These are phyloP conservation scores for Nannoperca obscura DNA, from an alignment of 2,797 vertebrate genomes.

Conservation along the genomic window DNA sequence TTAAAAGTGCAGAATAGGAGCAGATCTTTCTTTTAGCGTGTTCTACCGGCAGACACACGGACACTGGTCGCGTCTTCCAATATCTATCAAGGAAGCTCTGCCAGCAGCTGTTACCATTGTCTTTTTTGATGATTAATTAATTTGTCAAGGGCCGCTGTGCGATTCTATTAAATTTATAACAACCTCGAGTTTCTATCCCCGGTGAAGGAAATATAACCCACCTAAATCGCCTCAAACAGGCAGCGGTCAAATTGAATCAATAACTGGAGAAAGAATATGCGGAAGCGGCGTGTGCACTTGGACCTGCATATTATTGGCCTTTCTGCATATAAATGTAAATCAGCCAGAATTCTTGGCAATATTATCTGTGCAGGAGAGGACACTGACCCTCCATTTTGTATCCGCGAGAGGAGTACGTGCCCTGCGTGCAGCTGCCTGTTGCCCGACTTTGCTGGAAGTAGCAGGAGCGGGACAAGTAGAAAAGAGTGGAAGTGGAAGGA, in stretches of 20 bases:
- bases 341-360: slow-evolving; percentile 40
- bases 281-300: slow-evolving; percentile 5
- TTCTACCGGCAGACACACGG: background rate
- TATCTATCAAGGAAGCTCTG: background rate
- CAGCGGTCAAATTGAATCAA: slow-evolving; percentile 54
- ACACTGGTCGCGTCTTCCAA: background rate
- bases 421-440: slow-evolving; percentile 18
- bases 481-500: slow-evolving; percentile 1
- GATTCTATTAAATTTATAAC: slow-evolving; percentile 47
- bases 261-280: slow-evolving; percentile 30
- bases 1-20: background rate
- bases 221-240: slow-evolving; percentile 29
- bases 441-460: background rate
- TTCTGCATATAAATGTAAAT: slow-evolving; percentile 68
- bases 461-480: background rate
- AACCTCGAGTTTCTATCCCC: slow-evolving; percentile 22
- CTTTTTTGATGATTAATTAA: slow-evolving; percentile 60
- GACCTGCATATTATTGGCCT: slow-evolving; percentile 35
- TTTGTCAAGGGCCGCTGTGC: slow-evolving; percentile 43
- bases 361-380: slow-evolving; percentile 43
- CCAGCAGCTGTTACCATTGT: slow-evolving; percentile 45
- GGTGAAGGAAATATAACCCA: slow-evolving; percentile 30
- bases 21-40: background rate
- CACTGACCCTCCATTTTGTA: slow-evolving; percentile 55
- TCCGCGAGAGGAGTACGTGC: slow-evolving; percentile 43